Percentiles rank a stretch among this genome's conserved stretches.
These are phyloP conservation scores for Nanger granti DNA, from an alignment of 2,113 vertebrate species.

Conservation along the genomic window DNA sequence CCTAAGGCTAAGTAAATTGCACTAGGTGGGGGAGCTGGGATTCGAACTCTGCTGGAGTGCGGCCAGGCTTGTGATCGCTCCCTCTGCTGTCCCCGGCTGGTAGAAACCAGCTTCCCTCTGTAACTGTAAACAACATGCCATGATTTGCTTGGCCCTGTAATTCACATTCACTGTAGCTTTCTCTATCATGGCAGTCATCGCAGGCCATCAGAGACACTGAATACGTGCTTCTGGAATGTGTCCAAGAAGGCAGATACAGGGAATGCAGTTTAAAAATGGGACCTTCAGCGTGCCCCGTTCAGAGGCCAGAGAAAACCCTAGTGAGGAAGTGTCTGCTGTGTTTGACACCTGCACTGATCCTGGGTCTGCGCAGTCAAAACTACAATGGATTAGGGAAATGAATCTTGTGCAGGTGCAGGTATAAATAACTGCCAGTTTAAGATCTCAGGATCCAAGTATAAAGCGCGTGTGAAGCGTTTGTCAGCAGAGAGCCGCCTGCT, in stretches of 20 bases:
- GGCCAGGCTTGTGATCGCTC: not conserved
- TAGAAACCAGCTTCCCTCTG: not conserved
- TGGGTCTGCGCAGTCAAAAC: not conserved
- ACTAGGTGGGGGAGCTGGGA: not conserved
- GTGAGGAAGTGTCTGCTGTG: not conserved
- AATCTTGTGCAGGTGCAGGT: not conserved
- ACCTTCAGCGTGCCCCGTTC: not conserved
- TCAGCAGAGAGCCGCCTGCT: not conserved
- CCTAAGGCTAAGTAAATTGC: not conserved
- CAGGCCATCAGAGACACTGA: not conserved
- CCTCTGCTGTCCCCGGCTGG: not conserved
- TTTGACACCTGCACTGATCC: not conserved
- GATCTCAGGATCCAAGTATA: not conserved
- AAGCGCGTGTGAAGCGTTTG: not conserved
- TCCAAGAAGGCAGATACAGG: not conserved
- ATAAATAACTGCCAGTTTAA: not conserved
- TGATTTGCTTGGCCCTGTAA: not conserved
- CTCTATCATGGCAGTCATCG: not conserved
- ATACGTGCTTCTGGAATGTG: not conserved
- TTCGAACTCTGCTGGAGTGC: not conserved
- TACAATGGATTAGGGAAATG: rapidly evolving
- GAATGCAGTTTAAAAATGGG: not conserved
- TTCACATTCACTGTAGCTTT: not conserved
- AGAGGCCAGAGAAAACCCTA: not conserved
- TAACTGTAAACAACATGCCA: not conserved